A percentile compares a stretch with the other conserved stretches of the same genome.
phyloP scores from a whole-genome alignment of 2,113 vertebrate species.

The Natator depressus region DNA sequence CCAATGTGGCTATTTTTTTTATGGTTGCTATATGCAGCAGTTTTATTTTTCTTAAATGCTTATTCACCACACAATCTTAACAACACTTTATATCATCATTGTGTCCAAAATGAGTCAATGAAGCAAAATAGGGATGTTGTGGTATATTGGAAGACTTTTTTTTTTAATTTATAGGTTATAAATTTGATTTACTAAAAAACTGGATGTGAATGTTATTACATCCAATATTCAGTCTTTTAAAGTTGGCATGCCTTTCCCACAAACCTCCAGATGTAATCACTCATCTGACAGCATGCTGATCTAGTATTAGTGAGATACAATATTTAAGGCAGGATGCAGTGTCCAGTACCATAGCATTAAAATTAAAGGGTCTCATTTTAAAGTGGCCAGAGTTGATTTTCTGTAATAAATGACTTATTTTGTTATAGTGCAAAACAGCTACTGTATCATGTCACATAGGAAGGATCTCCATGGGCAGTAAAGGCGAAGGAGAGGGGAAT shows the following conservation, averaged over 20 bases:
- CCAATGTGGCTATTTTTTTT: neutral
- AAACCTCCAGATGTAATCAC: neutral
- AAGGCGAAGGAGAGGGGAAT: neutral
- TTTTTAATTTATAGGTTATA: neutral
- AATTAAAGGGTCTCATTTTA: neutral
- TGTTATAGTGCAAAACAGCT: neutral
- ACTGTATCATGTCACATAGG: neutral
- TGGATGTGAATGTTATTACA: neutral
- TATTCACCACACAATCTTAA: neutral
- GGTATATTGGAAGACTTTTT: neutral
- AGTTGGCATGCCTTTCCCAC: neutral
- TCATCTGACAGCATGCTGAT: neutral
- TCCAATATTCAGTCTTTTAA: neutral
- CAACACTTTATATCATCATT: constrained; percentile 23
- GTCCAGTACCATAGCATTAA: neutral
- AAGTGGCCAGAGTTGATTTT: neutral
- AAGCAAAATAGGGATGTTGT: neutral
- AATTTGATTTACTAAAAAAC: constrained; percentile 24
- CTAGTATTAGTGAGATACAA: rapidly evolving
- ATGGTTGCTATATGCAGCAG: neutral
- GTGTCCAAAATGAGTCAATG: neutral
- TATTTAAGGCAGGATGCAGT: neutral
- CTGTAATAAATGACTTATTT: neutral
- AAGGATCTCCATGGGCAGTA: neutral
- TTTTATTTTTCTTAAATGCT: neutral